A percentile compares a stretch with the other conserved stretches of the same genome.
Evolutionary conservation across 2,113 vertebrate species (phyloP).

Genomic region (Illadopsis cleaveri): DNA sequence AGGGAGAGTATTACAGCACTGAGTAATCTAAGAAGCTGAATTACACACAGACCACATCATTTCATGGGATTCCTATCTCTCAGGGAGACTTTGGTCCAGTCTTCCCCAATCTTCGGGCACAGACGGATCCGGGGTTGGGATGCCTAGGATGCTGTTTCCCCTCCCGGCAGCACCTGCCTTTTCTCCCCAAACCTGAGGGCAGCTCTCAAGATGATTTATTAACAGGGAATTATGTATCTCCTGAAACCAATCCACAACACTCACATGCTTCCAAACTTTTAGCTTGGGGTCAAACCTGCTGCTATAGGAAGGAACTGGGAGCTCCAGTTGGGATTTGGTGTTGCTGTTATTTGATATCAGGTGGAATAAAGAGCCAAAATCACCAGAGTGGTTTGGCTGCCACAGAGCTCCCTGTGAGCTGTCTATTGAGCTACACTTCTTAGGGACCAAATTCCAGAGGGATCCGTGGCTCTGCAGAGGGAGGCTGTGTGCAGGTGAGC

Average conservation of each 20-base stretch:
- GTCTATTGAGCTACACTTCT: not conserved
- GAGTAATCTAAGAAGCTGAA: not conserved
- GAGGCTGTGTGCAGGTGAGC: not conserved
- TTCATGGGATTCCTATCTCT: not conserved
- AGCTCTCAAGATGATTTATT: not conserved
- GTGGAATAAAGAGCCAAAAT: not conserved
- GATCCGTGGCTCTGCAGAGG: not conserved
- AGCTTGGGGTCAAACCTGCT: not conserved
- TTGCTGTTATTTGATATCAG: not conserved
- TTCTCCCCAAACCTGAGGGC: not conserved
- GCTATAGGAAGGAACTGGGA: not conserved
- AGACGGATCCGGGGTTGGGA: accelerated
- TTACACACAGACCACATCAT: not conserved
- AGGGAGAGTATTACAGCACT: not conserved
- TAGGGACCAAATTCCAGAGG: not conserved
- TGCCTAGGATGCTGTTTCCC: not conserved
- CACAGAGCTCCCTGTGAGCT: not conserved
- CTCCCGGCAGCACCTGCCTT: not conserved
- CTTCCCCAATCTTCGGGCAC: accelerated
- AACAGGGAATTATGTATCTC: not conserved
- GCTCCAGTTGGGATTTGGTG: not conserved
- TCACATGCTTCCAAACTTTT: not conserved
- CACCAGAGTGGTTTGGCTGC: accelerated
- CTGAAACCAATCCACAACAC: not conserved
- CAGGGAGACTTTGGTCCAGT: not conserved